These are phyloP conservation scores for Tadarida brasiliensis DNA, from an alignment of 2,797 vertebrate species.

Conservation along the genomic window DNA sequence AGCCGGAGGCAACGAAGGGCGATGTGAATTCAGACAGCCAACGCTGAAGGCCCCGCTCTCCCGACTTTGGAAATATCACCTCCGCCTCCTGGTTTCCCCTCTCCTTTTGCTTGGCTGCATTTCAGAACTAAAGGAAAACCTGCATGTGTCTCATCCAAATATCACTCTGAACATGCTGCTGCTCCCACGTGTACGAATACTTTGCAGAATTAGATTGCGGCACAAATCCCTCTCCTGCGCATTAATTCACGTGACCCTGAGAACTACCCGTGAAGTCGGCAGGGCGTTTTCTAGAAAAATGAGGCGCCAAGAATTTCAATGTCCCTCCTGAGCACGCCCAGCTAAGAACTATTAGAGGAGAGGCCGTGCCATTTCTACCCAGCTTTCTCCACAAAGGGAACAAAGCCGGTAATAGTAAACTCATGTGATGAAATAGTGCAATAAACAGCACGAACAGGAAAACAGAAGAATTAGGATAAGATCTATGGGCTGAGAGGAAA, in stretches of 20 bases:
- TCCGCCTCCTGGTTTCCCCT: neutral
- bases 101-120: neutral
- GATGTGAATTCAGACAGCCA: neutral
- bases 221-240: neutral
- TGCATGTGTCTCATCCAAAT: neutral
- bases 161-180: neutral
- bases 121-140: slow-evolving; percentile 22
- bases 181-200: neutral
- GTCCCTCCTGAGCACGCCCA: slow-evolving; percentile 29
- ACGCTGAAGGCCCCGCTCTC: neutral
- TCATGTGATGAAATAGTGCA: neutral
- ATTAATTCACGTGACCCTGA: slow-evolving; percentile 31
- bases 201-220: neutral
- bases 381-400: neutral
- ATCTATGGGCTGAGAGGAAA: neutral
- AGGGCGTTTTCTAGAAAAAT: slow-evolving; percentile 40
- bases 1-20: neutral
- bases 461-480: neutral
- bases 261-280: neutral
- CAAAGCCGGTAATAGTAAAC: neutral
- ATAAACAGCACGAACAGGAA: neutral
- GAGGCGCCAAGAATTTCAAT: neutral
- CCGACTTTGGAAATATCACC: neutral
- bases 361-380: neutral
- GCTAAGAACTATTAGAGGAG: neutral